Evolutionary conservation across 2,797 vertebrate genomes (phyloP).

Genomic region (Calcarius lapponicus): DNA sequence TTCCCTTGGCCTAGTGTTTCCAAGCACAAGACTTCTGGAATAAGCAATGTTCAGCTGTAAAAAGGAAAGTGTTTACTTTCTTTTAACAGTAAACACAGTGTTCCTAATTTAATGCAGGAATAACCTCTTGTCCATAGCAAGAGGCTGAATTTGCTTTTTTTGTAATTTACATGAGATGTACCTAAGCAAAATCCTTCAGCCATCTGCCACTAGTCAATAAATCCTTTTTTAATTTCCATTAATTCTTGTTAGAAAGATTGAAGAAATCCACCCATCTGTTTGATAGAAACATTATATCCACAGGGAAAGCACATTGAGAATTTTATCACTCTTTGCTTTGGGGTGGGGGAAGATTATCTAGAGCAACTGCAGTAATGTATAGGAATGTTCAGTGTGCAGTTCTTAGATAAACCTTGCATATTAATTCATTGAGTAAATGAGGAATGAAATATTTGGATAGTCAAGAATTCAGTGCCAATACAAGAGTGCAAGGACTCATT

Average conservation of each 20-base stretch:
- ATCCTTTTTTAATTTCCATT: constrained; percentile 68
- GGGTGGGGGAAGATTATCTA: neutral
- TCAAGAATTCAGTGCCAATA: neutral
- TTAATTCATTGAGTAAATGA: neutral
- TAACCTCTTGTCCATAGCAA: constrained; percentile 49
- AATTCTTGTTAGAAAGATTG: constrained; percentile 62
- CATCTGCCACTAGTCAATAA: constrained; percentile 58
- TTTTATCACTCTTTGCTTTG: neutral
- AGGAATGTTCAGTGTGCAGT: neutral
- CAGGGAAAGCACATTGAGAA: neutral
- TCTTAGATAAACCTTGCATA: neutral
- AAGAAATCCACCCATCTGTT: constrained; percentile 58
- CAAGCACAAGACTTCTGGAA: neutral
- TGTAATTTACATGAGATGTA: constrained; percentile 47
- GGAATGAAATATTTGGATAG: neutral
- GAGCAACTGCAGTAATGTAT: neutral
- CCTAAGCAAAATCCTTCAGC: constrained; percentile 55
- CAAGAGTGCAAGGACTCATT: neutral
- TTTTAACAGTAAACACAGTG: neutral
- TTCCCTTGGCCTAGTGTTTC: neutral
- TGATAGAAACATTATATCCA: neutral
- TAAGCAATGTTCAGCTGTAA: neutral
- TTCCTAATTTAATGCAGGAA: constrained; percentile 5
- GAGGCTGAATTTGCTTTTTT: constrained; percentile 34
- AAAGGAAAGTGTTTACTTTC: neutral